These are phyloP conservation scores for Vanessa tameamea DNA, from an alignment of 1,140 invertebrate genomes.

Conservation along the genomic window DNA sequence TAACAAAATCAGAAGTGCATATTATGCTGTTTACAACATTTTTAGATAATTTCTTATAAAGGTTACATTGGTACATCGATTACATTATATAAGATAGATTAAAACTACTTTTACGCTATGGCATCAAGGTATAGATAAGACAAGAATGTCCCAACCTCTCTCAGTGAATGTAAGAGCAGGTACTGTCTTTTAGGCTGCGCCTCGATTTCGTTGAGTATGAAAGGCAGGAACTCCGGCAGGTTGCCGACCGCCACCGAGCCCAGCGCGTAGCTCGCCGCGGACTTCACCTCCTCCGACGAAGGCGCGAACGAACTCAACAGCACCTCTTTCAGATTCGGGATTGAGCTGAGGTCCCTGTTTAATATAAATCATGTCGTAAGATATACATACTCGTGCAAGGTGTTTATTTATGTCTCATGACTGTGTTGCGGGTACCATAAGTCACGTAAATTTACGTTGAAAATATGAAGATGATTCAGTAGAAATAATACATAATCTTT, in stretches of 20 bases:
- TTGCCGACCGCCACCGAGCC: constrained; percentile 98
- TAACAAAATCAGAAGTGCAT: too few species aligned
- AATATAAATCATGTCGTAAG: background rate
- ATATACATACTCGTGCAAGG: too few species aligned
- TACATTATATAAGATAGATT: too few species aligned
- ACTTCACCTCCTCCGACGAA: constrained; percentile 94
- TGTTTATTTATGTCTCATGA: too few species aligned
- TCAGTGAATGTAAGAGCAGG: constrained; percentile 96
- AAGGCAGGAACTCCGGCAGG: constrained; percentile 95
- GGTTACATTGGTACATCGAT: too few species aligned
- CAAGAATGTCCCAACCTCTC: constrained; percentile 87
- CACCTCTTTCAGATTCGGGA: constrained; percentile 86
- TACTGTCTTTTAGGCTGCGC: constrained; percentile 97
- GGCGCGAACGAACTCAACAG: constrained; percentile 89
- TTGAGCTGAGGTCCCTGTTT: constrained; percentile 90
- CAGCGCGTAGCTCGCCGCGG: constrained; percentile 97
- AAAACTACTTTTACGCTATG: too few species aligned
- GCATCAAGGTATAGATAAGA: background rate
- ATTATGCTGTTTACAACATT: too few species aligned
- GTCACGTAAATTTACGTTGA: too few species aligned
- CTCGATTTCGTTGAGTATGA: constrained; percentile 96
- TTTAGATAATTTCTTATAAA: too few species aligned
- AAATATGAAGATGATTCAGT: too few species aligned
- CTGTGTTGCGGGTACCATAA: too few species aligned
- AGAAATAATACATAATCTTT: too few species aligned